These are phyloP conservation scores for Myotis davidii DNA, from an alignment of 2,113 vertebrate species.

Conservation along the genomic window DNA sequence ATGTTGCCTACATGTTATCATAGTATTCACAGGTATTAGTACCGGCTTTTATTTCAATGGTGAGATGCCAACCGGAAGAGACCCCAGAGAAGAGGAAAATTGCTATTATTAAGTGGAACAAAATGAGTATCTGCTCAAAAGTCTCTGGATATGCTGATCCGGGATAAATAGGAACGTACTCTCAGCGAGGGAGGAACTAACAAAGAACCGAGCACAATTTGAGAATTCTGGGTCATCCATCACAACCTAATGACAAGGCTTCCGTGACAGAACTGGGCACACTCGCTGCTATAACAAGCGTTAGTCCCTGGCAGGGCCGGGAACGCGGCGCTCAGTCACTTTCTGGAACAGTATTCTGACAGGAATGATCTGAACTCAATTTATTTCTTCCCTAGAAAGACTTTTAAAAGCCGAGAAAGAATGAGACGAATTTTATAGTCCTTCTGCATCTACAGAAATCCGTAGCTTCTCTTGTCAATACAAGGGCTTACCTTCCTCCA, in stretches of 20 bases:
- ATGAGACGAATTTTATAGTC: constrained; percentile 35
- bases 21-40: neutral
- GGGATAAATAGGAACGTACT: neutral
- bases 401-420: constrained; percentile 60
- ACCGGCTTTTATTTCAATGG: neutral
- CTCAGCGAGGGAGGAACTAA: neutral
- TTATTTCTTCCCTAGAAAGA: constrained; percentile 79
- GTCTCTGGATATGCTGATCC: neutral
- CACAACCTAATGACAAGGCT: constrained; percentile 70
- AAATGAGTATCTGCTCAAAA: neutral
- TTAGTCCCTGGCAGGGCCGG: constrained; percentile 56
- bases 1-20: neutral
- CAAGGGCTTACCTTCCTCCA: constrained; percentile 24
- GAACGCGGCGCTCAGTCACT: constrained; percentile 72
- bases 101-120: neutral
- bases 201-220: neutral
- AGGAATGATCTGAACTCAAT: constrained; percentile 79
- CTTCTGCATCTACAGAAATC: constrained; percentile 42
- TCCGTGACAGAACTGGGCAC: constrained; percentile 74
- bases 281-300: constrained; percentile 54
- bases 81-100: neutral
- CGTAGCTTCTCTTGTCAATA: constrained; percentile 29
- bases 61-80: neutral
- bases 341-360: constrained; percentile 76
- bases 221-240: constrained; percentile 64